A percentile compares a stretch with the other conserved stretches of the same genome.
These are phyloP conservation scores for Pempheris klunzingeri DNA, from an alignment of 2,797 vertebrate species.

Conservation along the genomic window DNA sequence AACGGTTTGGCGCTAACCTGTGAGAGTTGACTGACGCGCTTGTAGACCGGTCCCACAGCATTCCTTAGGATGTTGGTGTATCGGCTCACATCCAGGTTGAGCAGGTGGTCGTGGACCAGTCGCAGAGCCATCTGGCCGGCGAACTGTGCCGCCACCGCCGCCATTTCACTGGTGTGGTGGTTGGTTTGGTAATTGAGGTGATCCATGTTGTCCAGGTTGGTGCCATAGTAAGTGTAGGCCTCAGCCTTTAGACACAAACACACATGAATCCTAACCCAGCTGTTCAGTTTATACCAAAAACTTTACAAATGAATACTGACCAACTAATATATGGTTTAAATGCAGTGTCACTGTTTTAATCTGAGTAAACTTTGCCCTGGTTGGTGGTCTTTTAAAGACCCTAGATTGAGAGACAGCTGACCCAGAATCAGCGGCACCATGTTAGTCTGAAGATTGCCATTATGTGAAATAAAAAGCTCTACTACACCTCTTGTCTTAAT, in stretches of 20 bases:
- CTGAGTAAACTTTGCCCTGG: no score
- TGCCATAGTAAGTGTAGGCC: conserved; percentile 86
- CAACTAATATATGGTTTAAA: background rate
- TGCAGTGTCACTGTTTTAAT: background rate
- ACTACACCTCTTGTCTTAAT: background rate
- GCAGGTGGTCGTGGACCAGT: conserved; percentile 87
- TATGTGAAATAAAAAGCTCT: background rate
- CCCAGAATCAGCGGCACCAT: background rate
- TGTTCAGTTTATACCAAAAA: background rate
- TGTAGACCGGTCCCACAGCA: rapidly evolving
- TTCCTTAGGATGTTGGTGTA: conserved; percentile 71
- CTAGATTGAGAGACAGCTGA: background rate
- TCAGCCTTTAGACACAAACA: conserved; percentile 21
- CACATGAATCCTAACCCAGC: background rate
- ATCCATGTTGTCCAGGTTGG: conserved; percentile 80
- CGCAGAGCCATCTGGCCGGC: conserved; percentile 90
- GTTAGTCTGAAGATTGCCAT: background rate
- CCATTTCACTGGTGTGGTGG: conserved; percentile 46
- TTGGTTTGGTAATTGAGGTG: conserved; percentile 60
- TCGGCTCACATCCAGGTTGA: conserved; percentile 86
- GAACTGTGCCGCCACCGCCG: conserved; percentile 83
- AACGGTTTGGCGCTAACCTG: conserved; percentile 11
- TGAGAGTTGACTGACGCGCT: conserved; percentile 15
- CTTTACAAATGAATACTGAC: background rate
- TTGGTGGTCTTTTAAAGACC: background rate